These are phyloP conservation scores for Phania funesta DNA, from an alignment of 2,888 invertebrate species.

Conservation along the genomic window DNA sequence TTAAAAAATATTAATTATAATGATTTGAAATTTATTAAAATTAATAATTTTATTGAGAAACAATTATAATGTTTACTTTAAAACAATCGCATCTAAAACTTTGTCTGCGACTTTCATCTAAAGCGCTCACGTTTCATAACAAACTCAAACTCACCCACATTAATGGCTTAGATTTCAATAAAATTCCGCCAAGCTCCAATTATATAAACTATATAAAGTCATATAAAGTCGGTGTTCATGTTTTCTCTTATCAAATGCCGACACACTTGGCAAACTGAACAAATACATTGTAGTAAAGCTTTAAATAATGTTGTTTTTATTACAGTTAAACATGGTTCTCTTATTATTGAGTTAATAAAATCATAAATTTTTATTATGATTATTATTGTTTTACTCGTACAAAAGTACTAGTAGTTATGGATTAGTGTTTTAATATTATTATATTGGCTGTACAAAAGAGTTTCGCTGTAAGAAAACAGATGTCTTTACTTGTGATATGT, in stretches of 20 bases:
- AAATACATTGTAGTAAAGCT: not conserved
- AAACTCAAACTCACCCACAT: slow-evolving; percentile 46
- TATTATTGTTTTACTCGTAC: slow-evolving; percentile 2
- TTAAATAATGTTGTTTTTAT: slow-evolving; percentile 55
- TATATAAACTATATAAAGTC: slow-evolving; percentile 39
- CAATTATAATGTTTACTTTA: not conserved
- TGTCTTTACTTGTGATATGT: too few species aligned
- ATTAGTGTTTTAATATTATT: not conserved
- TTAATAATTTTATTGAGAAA: not conserved
- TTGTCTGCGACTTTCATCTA: slow-evolving; percentile 26
- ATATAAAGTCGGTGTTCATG: slow-evolving; percentile 42
- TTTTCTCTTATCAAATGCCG: slow-evolving; percentile 9
- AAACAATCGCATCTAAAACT: slow-evolving; percentile 7
- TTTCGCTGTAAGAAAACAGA: too few species aligned
- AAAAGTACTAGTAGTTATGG: not conserved
- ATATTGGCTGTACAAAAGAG: not conserved
- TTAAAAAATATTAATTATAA: not conserved
- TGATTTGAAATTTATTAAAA: not conserved
- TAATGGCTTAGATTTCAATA: not conserved
- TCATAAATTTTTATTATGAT: not conserved
- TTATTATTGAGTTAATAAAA: slow-evolving; percentile 5
- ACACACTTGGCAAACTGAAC: slow-evolving; percentile 7
- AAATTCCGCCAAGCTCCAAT: not conserved
- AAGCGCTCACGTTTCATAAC: slow-evolving; percentile 38
- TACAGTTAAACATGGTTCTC: slow-evolving; percentile 41